Conservation (phyloP, 2,113 vertebrate species). For the Platichthys flesus region DNA sequence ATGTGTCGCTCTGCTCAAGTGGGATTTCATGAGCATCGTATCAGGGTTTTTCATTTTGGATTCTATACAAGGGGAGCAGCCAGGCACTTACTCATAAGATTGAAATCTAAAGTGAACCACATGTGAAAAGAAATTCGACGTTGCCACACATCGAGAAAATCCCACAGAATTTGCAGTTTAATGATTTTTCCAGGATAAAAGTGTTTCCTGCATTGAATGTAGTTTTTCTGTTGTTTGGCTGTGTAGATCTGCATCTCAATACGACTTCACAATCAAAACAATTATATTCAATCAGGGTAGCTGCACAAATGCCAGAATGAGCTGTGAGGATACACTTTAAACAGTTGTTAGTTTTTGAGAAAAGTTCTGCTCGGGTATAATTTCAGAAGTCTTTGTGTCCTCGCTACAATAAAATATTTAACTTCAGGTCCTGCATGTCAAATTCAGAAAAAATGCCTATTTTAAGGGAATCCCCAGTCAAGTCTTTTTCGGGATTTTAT, state of each 20-base stretch:
- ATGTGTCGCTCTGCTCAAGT: slow-evolving; percentile 70
- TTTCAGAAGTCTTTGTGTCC: background rate
- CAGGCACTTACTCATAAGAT: slow-evolving; percentile 40
- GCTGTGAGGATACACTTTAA: slow-evolving; percentile 25
- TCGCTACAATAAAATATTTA: background rate
- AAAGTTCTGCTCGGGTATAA: slow-evolving; percentile 19
- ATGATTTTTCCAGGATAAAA: slow-evolving; percentile 35
- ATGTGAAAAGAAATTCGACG: slow-evolving; percentile 42
- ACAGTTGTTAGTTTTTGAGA: slow-evolving; percentile 16
- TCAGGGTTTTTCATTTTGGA: slow-evolving; percentile 49
- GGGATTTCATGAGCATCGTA: slow-evolving; percentile 56
- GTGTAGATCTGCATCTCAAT: slow-evolving; percentile 8
- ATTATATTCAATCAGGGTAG: slow-evolving; percentile 24
- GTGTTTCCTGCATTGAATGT: background rate
- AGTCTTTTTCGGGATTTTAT: background rate
- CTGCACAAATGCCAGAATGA: slow-evolving; percentile 30
- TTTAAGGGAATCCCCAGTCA: background rate
- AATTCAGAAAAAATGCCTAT: background rate
- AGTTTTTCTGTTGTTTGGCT: too few species aligned
- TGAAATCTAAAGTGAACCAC: slow-evolving; percentile 47
- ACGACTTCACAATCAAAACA: slow-evolving; percentile 35
- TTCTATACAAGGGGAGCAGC: slow-evolving; percentile 39
- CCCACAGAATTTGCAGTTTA: slow-evolving; percentile 33
- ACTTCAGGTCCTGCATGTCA: background rate
- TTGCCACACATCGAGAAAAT: slow-evolving; percentile 19